These are phyloP conservation scores for Cephus cinctus DNA, from an alignment of 1,140 invertebrate species.

Conservation along the genomic window DNA sequence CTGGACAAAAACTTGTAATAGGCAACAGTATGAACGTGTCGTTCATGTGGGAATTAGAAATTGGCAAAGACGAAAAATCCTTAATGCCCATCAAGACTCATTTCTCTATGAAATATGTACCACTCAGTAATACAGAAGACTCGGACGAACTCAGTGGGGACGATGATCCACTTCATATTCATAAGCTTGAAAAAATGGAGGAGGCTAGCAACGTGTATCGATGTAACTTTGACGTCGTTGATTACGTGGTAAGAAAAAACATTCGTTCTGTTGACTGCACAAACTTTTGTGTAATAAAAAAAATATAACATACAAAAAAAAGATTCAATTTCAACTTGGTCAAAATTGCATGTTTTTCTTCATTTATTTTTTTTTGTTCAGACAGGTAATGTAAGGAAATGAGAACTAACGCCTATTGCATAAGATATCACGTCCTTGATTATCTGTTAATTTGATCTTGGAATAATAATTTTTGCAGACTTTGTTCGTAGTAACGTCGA, in stretches of 20 bases:
- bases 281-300: no score
- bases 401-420: no score
- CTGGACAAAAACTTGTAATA: constrained; percentile 60
- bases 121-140: constrained; percentile 54
- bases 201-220: constrained; percentile 51
- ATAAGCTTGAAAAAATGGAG: constrained; percentile 42
- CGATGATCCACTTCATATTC: constrained; percentile 52
- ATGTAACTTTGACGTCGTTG: constrained; percentile 62
- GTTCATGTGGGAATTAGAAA: constrained; percentile 81
- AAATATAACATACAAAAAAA: no score
- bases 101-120: constrained; percentile 67
- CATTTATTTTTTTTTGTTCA: constrained; percentile 11
- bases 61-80: constrained; percentile 59
- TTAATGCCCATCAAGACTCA: constrained; percentile 65
- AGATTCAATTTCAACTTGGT: no score
- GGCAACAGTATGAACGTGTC: constrained; percentile 70
- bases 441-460: no score
- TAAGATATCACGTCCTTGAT: no score
- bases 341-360: not conserved
- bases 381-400: no score
- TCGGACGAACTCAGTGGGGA: constrained; percentile 27
- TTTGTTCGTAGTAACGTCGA: constrained; percentile 78
- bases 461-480: constrained; percentile 68
- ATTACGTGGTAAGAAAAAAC: constrained; percentile 62
- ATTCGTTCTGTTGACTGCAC: not conserved